Percentiles rank a stretch among this genome's conserved stretches.
phyloP scores from a whole-genome alignment of 2,888 invertebrate genomes.

The Lochmaea capreae region DNA sequence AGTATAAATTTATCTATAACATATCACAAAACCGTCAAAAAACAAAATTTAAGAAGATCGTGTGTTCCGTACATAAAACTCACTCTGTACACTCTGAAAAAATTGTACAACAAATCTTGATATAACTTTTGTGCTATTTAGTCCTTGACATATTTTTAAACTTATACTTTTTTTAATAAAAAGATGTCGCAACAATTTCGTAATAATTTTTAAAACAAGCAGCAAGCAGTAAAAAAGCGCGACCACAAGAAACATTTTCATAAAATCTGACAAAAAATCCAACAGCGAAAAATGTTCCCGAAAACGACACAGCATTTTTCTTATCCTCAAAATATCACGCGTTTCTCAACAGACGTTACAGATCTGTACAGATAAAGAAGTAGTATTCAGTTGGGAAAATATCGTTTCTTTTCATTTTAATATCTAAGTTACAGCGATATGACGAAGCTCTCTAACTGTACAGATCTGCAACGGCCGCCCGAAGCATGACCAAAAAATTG shows the following conservation, averaged over 20 bases:
- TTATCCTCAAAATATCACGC: constrained; percentile 53
- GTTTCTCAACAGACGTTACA: constrained; percentile 35
- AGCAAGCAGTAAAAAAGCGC: constrained; percentile 50
- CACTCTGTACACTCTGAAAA: too few species aligned
- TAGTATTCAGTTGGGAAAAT: not conserved
- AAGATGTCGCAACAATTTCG: not conserved
- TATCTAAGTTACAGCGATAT: too few species aligned
- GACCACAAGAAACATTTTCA: constrained; percentile 56
- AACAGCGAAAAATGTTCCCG: constrained; percentile 62
- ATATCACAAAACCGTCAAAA: too few species aligned
- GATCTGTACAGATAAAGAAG: constrained; percentile 22
- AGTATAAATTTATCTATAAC: too few species aligned
- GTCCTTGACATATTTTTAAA: too few species aligned
- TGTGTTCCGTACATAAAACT: too few species aligned
- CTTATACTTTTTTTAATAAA: not conserved
- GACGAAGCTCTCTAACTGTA: not conserved
- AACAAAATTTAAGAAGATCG: too few species aligned
- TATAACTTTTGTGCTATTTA: too few species aligned
- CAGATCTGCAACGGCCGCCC: constrained; percentile 14
- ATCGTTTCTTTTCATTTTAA: too few species aligned
- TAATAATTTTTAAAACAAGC: not conserved
- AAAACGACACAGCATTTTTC: constrained; percentile 56
- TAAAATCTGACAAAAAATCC: constrained; percentile 64
- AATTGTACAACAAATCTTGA: too few species aligned
- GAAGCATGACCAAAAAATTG: constrained; percentile 29